These are phyloP conservation scores for Aphelenchoides besseyi DNA, from an alignment of 1,140 invertebrate species.

Conservation along the genomic window DNA sequence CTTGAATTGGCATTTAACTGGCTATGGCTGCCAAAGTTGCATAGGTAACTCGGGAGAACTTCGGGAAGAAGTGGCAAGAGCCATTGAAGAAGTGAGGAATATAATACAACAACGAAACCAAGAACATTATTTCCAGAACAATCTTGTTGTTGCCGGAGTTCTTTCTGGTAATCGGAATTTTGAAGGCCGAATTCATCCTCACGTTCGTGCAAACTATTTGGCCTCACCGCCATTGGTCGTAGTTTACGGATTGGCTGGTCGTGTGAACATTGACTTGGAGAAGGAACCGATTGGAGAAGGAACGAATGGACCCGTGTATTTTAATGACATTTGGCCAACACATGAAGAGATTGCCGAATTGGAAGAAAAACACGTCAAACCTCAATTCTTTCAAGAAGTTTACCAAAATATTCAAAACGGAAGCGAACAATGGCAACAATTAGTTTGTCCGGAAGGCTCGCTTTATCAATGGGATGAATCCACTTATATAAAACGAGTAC, in stretches of 20 bases:
- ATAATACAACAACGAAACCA: neutral
- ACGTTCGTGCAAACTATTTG: conserved; percentile 90
- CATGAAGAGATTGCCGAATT: conserved; percentile 79
- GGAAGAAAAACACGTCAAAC: conserved; percentile 83
- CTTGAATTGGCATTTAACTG: conserved; percentile 86
- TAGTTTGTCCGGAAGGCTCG: conserved; percentile 76
- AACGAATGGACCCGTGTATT: conserved; percentile 69
- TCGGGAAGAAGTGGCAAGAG: conserved; percentile 81
- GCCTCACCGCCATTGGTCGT: conserved; percentile 91
- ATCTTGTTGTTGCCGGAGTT: conserved; percentile 87
- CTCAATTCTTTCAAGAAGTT: conserved; percentile 96
- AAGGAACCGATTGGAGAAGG: conserved; percentile 75
- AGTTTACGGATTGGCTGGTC: conserved; percentile 90
- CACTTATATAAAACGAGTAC: conserved; percentile 92
- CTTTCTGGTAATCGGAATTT: conserved; percentile 95
- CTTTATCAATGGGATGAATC: conserved; percentile 85
- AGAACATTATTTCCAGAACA: conserved; percentile 68
- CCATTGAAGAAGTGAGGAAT: conserved; percentile 80
- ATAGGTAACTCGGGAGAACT: conserved; percentile 95
- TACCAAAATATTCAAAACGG: conserved; percentile 74
- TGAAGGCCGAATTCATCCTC: conserved; percentile 92
- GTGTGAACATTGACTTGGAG: conserved; percentile 89
- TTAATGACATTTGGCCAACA: conserved; percentile 91
- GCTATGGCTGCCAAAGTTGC: conserved; percentile 98
- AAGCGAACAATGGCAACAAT: conserved; percentile 78